Base-by-base conservation (phyloP, 1,140 invertebrate genomes). In the Charaxes varanes region DNA sequence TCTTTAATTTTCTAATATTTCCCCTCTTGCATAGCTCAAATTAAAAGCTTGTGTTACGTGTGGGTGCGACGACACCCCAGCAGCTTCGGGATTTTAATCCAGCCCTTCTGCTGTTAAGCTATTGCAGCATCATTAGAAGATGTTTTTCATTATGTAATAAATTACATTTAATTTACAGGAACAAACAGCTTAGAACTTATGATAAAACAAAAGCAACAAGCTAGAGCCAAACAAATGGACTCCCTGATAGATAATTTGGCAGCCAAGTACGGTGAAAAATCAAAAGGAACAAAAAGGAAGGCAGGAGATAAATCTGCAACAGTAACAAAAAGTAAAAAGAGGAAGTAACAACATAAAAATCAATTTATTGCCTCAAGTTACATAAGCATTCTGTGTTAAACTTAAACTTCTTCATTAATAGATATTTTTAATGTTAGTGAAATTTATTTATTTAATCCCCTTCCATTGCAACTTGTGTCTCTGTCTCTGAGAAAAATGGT, bases 381-480 rank as follows among this genome's bases (percentile, higher is more conserved):
- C 22, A 5, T 23, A 5, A n/a, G 4, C 10, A 23, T 23, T n/a
- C 10, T 23, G 6, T n/a, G 4, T 23, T 14, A 21, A 34, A 14
- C 30, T 11, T 32, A 5, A 36, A 12, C 27, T 42, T 16, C n/a
- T 34, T 23, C 6, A 15, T 22, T 19, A 11, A 36, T 21, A 24
- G 5, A 41, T 36, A 32, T 23, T 24, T 35, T 22, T 34, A 14
- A 19, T 14, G 10, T 21, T 14, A 1, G 7, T 24, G 14, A 10
- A 16, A 28, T 17, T 12, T 27, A 41, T 30, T 47, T 42, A 24
- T 49, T 64, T 41, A 78, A 35, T 84, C 76, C 51, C 79, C 85
- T 44, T 93, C 91, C 52, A 90, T 86, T 18, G 90, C 91, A 19
- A 94, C 87, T 78, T 93, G 89, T 8, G 89, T 85, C 14, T 86